Evolutionary conservation across 2,797 vertebrate genomes (phyloP).

Genomic region (Calcarius lapponicus): DNA sequence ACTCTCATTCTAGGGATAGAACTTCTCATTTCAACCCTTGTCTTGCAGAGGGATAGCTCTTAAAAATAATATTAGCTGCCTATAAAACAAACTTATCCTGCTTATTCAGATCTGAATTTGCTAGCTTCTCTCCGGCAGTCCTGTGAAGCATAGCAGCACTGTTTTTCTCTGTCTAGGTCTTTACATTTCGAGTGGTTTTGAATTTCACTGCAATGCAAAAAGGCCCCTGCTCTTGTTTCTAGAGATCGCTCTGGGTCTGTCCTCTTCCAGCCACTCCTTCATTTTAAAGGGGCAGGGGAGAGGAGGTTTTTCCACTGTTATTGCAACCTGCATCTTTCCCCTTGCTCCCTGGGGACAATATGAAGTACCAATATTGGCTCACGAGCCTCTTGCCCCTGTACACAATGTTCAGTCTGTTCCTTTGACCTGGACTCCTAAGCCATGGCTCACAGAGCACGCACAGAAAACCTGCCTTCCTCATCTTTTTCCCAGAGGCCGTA

Average conservation of each 20-base stretch:
- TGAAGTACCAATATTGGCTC: neutral
- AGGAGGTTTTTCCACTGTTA: neutral
- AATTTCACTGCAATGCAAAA: slow-evolving; percentile 47
- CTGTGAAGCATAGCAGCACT: neutral
- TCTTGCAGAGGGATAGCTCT: neutral
- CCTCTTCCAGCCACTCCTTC: neutral
- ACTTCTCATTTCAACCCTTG: neutral
- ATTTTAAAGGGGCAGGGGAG: neutral
- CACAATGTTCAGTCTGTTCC: neutral
- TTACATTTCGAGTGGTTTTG: slow-evolving; percentile 17
- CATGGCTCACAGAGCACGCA: neutral
- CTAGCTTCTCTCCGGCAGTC: neutral
- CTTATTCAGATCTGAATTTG: neutral
- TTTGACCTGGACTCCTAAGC: neutral
- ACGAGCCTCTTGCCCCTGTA: neutral
- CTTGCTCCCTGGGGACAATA: neutral
- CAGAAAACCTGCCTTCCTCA: neutral
- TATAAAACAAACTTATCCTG: neutral
- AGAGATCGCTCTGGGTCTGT: neutral
- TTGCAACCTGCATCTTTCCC: neutral
- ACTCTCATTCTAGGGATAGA: neutral
- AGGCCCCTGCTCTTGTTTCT: slow-evolving; percentile 7
- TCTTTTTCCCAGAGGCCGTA: neutral
- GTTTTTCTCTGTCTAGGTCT: neutral
- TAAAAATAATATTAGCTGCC: neutral